phyloP scores from a whole-genome alignment of 2,888 invertebrate genomes.

The Diarsia dahlii region DNA sequence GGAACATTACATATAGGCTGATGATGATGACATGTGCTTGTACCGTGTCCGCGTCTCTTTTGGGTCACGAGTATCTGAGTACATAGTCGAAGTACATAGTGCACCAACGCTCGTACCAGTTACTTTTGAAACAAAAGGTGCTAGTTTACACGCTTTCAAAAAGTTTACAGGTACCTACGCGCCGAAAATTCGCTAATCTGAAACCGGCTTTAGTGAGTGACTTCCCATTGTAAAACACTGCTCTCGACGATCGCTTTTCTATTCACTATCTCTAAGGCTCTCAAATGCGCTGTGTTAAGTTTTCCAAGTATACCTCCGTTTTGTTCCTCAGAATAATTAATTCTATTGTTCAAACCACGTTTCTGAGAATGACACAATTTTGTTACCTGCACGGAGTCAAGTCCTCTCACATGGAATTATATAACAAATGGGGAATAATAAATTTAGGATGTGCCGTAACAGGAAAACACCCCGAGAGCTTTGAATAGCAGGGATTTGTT shows the following conservation, averaged over 20 bases:
- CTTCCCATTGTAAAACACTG: conserved; percentile 34
- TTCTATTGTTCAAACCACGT: conserved; percentile 59
- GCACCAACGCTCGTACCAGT: neutral
- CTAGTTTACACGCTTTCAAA: neutral
- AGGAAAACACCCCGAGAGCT: conserved; percentile 11
- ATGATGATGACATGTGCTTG: too few relatives aligned
- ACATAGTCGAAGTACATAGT: neutral
- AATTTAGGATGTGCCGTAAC: conserved; percentile 53
- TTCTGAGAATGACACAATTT: conserved; percentile 49
- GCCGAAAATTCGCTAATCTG: neutral
- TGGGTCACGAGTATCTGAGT: too few relatives aligned
- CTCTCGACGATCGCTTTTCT: conserved; percentile 35
- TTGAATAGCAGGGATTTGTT: conserved; percentile 32
- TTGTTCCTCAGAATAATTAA: conserved; percentile 61
- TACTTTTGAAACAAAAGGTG: neutral
- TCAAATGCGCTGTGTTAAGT: conserved; percentile 50
- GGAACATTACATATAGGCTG: too few relatives aligned
- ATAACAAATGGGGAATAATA: conserved; percentile 53
- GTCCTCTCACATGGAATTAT: conserved; percentile 21
- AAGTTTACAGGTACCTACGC: neutral
- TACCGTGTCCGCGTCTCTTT: too few relatives aligned
- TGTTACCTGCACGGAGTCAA: conserved; percentile 39
- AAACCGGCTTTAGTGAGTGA: neutral
- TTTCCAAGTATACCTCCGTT: conserved; percentile 43
- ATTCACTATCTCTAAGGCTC: conserved; percentile 29